These are phyloP conservation scores for Sinosuthora webbiana DNA, from an alignment of 2,113 vertebrate species.

Conservation along the genomic window DNA sequence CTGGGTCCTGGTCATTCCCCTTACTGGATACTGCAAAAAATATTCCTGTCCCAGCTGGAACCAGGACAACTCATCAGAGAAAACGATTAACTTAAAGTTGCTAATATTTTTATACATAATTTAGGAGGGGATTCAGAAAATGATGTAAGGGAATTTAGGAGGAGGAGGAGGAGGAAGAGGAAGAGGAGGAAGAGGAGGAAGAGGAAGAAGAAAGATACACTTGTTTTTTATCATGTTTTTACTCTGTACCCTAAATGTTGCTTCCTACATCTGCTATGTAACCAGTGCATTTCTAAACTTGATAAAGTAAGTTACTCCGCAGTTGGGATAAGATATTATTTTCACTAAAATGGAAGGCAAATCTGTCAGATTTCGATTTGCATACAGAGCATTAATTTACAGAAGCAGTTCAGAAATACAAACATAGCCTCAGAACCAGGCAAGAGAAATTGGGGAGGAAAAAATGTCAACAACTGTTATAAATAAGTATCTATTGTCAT, in stretches of 20 bases:
- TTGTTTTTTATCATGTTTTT: neutral
- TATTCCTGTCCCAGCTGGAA: neutral
- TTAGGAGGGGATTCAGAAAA: neutral
- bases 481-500: neutral
- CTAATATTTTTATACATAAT: neutral
- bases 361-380: neutral
- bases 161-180: too few relatives aligned
- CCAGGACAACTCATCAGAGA: rapidly evolving
- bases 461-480: neutral
- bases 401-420: neutral
- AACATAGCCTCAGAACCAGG: neutral
- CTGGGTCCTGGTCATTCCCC: neutral
- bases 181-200: too few relatives aligned
- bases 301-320: neutral
- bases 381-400: neutral
- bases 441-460: neutral
- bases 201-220: neutral
- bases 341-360: neutral
- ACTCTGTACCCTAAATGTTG: too few relatives aligned
- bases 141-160: neutral
- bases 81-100: neutral
- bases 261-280: neutral
- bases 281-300: neutral
- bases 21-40: neutral
- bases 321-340: neutral